Evolutionary conservation across 2,113 vertebrate species (phyloP), one percentile per base, ranked within the genome.

Genomic region (Myotis brandtii): DNA sequence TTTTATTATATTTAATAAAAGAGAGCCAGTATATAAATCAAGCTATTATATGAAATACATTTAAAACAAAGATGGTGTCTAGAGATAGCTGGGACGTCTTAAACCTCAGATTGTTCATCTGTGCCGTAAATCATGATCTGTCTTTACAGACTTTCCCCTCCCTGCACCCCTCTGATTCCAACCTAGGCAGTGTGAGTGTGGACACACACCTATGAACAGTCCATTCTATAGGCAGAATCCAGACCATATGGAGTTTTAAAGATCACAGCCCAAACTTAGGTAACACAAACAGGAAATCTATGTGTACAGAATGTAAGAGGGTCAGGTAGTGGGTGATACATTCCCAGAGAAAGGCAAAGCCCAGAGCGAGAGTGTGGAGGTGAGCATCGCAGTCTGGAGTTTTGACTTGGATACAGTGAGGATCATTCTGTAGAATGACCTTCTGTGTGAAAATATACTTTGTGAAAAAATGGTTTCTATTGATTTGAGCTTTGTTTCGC

Each of bases 401-500:
- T 46, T 62, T 20, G 46, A 73, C 80, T 52, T 30, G 23, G 48
- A 69, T 52, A 73, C 43, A 72, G 12, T 3, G 21, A 76, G 27
- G 56, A 50, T 16, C 56, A 56, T 84, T 67, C 77, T 94, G 92
- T 52, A n/a, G 43, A 93, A 88, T 77, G 62, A 85, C 6, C 48
- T 91, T 91, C 67, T 6, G 34, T 13, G 32, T 86, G 80, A 73
- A 87, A 87, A 48, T 37, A 40, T 7, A 43, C 2, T 0, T 40
- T 81, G 66, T 72, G 25, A 46, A 90, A 46, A 93, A 83, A 67
- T 0, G 13, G 30, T 9, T 77, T 92, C 81, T 89, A 72, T 30
- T 86, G 73, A 72, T 92, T 20, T 77, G 10, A 77, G 9, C 30
- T 95, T 88, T 89, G 50, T 76, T 94, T 56, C 52, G 50, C 17